Evolutionary conservation across 1,140 invertebrate genomes (phyloP), one percentile per base, ranked within the genome.

Genomic region (Rhagoletis pomonella): DNA sequence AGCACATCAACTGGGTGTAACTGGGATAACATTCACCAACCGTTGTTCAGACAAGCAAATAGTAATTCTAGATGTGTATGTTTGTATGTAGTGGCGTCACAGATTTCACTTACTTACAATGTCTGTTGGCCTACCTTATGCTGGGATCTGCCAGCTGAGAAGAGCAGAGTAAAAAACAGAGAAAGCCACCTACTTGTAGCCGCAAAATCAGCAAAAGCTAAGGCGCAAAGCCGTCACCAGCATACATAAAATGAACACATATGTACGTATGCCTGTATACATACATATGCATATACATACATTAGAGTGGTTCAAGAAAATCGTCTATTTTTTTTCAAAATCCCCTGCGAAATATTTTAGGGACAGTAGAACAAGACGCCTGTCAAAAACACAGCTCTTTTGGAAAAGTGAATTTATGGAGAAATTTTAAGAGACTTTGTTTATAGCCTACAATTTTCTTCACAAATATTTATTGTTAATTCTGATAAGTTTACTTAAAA

Each of bases 121-220:
- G 19, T 10, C 47, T 81, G 73, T 10, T 81, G 69, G 69, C 69
- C 47, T 50, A 50, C 14, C 69, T 19, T 77, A n/a, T 29, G 29
- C 29, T 29, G 29, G 50, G 73, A 81, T 81, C 44, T 81, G 17
- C 44, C 47, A 50, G 69, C 44, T 4, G 90, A 90, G 91, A 29
- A 29, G 29, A 29, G 29, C 29, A 29, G 29, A 39, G 29, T 6
- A 59, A 85, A 62, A 85, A 44, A 17, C 55, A 60, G 58, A 85
- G 84, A 85, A 85, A 85, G 60, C 60, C 60, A 85, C 29, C 55
- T 90, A 90, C 89, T 89, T 87, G 58, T 62, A 9, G 3, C 67
- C 29, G 4, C 29, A 12, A 29, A 6, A 12, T 7, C 60, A 62
- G 60, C n/a, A 62, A 14, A 4, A 62, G 60, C 12, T 14, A 62